A percentile compares a stretch with the other conserved stretches of the same genome.
phyloP scores from a whole-genome alignment of 2,113 vertebrate species.

The Centrocercus urophasianus region DNA sequence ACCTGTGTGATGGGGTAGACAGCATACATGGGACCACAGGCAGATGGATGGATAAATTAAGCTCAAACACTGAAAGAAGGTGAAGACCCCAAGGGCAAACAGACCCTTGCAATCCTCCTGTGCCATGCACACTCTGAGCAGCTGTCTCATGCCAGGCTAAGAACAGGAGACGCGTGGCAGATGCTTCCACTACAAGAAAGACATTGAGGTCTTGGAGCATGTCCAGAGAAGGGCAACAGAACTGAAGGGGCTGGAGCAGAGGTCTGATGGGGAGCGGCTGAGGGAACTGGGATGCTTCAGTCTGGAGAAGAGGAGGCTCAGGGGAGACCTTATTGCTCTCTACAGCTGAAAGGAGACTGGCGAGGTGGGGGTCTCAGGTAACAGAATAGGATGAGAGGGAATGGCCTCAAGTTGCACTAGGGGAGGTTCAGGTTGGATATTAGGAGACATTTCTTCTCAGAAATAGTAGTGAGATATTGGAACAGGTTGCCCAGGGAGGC shows the following conservation, averaged over 20 bases:
- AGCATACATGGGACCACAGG: background rate
- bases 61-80: background rate
- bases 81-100: background rate
- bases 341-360: background rate
- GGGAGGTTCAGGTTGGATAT: no score
- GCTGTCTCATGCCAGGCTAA: background rate
- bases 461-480: no score
- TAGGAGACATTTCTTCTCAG: no score
- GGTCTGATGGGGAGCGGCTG: no score
- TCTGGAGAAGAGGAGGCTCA: background rate
- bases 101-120: background rate
- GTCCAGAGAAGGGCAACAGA: no score
- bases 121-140: background rate
- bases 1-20: slow-evolving; percentile 74
- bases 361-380: background rate
- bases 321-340: background rate
- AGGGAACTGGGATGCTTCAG: no score
- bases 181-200: background rate
- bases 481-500: no score
- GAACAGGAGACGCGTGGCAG: background rate
- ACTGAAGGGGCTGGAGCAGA: no score
- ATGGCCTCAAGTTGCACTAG: no score
- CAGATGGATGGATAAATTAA: background rate
- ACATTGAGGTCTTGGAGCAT: no score
- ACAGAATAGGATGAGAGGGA: no score